phyloP scores from a whole-genome alignment of 2,888 invertebrate species.

The Parelbella ahira region DNA sequence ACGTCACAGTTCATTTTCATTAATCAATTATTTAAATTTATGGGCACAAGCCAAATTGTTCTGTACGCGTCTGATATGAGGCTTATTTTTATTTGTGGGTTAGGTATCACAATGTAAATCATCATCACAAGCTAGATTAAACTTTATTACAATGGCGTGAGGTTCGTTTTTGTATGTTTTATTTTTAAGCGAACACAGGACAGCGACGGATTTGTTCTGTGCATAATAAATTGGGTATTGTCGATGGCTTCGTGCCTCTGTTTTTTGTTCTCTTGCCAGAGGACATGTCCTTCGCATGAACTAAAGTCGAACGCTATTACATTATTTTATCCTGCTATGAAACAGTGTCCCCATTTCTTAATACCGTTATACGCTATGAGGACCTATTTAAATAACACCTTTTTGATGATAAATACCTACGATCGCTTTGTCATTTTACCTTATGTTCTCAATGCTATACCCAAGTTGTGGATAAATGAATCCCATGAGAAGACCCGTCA shows the following conservation, averaged over 20 bases:
- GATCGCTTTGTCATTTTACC: too few relatives aligned
- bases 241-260: not conserved
- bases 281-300: not conserved
- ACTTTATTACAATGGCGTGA: slow-evolving; percentile 12
- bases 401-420: too few relatives aligned
- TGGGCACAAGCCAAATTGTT: slow-evolving; percentile 14
- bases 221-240: slow-evolving; percentile 7
- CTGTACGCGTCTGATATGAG: slow-evolving; percentile 18
- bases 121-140: slow-evolving; percentile 19
- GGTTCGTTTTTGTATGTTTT: slow-evolving; percentile 10
- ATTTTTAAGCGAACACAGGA: not conserved
- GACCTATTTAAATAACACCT: too few relatives aligned
- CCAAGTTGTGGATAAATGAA: too few relatives aligned
- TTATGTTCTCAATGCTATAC: too few relatives aligned
- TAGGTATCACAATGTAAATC: slow-evolving; percentile 9
- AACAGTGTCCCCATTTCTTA: too few relatives aligned
- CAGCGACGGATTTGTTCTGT: slow-evolving; percentile 10
- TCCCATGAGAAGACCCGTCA: too few relatives aligned
- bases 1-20: slow-evolving; percentile 4
- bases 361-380: too few relatives aligned
- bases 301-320: not conserved
- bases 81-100: slow-evolving; percentile 16
- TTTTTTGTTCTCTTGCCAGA: not conserved
- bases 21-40: slow-evolving; percentile 5
- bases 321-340: not conserved